These are phyloP conservation scores for Nomada ferruginata DNA, from an alignment of 2,888 invertebrate species.

Conservation along the genomic window DNA sequence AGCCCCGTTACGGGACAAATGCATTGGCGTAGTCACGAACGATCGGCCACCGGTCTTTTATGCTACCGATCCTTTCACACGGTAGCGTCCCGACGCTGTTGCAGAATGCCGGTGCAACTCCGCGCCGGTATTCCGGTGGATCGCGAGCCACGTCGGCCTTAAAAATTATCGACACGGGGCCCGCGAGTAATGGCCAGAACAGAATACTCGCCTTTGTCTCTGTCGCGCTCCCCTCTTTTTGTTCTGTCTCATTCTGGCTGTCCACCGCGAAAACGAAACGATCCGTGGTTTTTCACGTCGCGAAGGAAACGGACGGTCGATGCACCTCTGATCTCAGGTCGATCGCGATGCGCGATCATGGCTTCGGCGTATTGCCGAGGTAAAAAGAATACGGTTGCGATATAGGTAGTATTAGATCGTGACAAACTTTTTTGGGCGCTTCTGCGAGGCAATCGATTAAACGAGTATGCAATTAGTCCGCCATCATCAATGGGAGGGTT, in stretches of 20 bases:
- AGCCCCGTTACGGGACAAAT: constrained; percentile 70
- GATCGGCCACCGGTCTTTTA: constrained; percentile 8
- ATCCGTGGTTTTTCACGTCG: constrained; percentile 56
- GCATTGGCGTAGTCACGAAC: constrained; percentile 67
- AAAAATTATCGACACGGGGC: constrained; percentile 66
- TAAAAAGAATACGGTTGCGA: too few relatives aligned
- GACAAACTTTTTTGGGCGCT: too few relatives aligned
- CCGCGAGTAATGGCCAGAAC: constrained; percentile 45
- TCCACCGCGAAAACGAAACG: constrained; percentile 35
- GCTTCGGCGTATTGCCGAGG: not conserved
- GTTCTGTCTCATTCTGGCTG: constrained; percentile 17
- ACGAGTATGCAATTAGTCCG: too few relatives aligned
- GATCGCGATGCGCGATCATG: constrained; percentile 48
- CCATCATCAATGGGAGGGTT: too few relatives aligned
- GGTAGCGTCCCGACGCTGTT: constrained; percentile 32
- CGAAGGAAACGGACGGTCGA: constrained; percentile 55
- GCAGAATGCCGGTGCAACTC: constrained; percentile 59
- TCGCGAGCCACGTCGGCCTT: constrained; percentile 50
- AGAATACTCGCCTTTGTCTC: constrained; percentile 16
- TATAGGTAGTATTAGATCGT: too few relatives aligned
- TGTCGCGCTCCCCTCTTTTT: constrained; percentile 28
- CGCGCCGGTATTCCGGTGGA: constrained; percentile 57
- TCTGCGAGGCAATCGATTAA: too few relatives aligned
- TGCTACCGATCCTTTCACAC: not conserved
- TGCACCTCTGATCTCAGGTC: constrained; percentile 40